Base-by-base conservation (phyloP, 2,888 invertebrate species). In the Psococerastis gibbosa region DNA sequence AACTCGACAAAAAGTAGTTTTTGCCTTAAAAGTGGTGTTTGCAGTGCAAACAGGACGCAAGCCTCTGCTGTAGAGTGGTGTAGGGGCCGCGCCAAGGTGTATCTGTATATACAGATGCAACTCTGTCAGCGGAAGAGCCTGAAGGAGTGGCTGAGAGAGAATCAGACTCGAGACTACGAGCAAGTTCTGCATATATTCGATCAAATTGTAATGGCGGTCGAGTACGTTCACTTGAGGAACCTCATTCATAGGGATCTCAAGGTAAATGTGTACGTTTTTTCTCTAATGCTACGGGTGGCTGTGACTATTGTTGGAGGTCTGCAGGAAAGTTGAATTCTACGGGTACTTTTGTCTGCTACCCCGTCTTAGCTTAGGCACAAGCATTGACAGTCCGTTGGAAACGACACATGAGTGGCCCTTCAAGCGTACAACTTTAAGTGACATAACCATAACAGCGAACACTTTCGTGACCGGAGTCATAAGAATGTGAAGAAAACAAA, bases 31-130 rank as follows among this genome's bases (percentile, higher is more conserved):
- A 11, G 8, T 27, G 27, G 27, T 27, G n/a, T n/a, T n/a, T n/a
- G n/a, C 23, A 11, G 3, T 18, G 31, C 44, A 11, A 44, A 35
- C 3, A 46, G 38, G 20, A 20, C 33, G 23, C 27, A 43, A 31
- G 20, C 38, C 3, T 20, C 44, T 15, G 32, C 41, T 3, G 13
- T 34, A 22, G 32, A 18, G 22, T 43, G 17, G 9, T 18, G 9
- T 4, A 5, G 20, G 20, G 20, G 20, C 18, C 38, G 17, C 38
- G 20, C 5, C 11, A 38, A 18, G 56, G 73, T 80, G 57, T 88
- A 80, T 60, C 69, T 97, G 13, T 95, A 89, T 59, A 97, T 97
- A 59, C 95, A 97, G 66, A 97, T 97, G 95, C 92, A 97, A 62
- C 64, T 97, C 48, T 97, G 95, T 55, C 74, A 75, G 43, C 75